Evolutionary conservation across 2,797 vertebrate species (phyloP).

Genomic region (Enteromius fasciolatus): DNA sequence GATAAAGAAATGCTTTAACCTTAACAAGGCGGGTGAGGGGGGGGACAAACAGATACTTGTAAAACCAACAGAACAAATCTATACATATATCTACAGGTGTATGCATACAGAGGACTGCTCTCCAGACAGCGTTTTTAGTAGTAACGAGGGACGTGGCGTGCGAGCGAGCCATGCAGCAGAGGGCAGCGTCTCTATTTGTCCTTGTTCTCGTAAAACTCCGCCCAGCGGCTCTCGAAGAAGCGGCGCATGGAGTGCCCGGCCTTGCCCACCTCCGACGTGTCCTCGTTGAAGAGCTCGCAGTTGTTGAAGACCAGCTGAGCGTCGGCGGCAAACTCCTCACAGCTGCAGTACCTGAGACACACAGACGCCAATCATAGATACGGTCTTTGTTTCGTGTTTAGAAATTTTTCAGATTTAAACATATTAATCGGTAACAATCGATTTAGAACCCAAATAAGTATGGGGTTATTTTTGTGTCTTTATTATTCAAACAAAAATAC

Average conservation of each 20-base stretch:
- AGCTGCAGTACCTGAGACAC: slow-evolving; percentile 85
- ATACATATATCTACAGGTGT: slow-evolving; percentile 80
- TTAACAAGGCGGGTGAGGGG: slow-evolving; percentile 42
- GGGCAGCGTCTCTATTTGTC: slow-evolving; percentile 74
- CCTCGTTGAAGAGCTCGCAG: slow-evolving; percentile 95
- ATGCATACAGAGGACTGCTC: slow-evolving; percentile 66
- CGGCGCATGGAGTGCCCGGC: slow-evolving; percentile 90
- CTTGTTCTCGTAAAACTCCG: slow-evolving; percentile 90
- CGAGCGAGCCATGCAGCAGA: slow-evolving; percentile 7
- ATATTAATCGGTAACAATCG: no score
- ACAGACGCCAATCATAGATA: neutral
- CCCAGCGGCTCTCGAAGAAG: slow-evolving; percentile 95
- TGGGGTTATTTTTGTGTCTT: no score
- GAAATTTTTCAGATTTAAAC: neutral
- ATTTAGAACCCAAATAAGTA: no score
- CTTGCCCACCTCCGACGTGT: slow-evolving; percentile 90
- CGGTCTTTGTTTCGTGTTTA: neutral
- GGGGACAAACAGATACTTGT: slow-evolving; percentile 61
- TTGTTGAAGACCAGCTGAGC: slow-evolving; percentile 92
- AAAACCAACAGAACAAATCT: slow-evolving; percentile 71
- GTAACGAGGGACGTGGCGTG: slow-evolving; percentile 58
- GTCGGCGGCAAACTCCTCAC: slow-evolving; percentile 90
- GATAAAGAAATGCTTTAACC: neutral
- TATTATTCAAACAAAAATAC: no score
- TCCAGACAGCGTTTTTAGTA: slow-evolving; percentile 74